Percentiles rank a stretch among this genome's conserved stretches.
Conservation (phyloP, 2,888 invertebrate species). For the Drosophila macrothrix region DNA sequence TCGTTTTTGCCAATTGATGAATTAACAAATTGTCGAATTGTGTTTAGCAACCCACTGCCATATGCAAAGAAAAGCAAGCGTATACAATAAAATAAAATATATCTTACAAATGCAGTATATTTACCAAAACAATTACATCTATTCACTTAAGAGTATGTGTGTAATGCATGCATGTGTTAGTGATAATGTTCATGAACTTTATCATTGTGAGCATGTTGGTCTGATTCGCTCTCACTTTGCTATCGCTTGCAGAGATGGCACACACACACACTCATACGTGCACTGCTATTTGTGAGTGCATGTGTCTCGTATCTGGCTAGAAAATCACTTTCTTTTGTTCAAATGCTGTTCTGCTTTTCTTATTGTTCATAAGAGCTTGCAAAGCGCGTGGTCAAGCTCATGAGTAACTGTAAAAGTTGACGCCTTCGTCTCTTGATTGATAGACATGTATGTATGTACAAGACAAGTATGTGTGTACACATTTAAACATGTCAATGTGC, state of each 20-base stretch:
- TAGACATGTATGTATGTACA: neutral
- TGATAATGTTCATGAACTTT: slow-evolving; percentile 52
- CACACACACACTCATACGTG: neutral
- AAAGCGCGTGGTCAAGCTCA: slow-evolving; percentile 55
- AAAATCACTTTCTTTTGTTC: slow-evolving; percentile 70
- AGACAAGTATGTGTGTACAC: neutral
- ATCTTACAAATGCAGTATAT: slow-evolving; percentile 30
- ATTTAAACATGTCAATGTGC: slow-evolving; percentile 1
- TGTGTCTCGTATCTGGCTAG: slow-evolving; percentile 27
- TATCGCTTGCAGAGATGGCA: slow-evolving; percentile 34
- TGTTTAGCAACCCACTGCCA: slow-evolving; percentile 11
- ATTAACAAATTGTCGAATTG: slow-evolving; percentile 39
- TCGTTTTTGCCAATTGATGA: slow-evolving; percentile 46
- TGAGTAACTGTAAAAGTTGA: slow-evolving; percentile 56
- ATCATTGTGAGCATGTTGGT: slow-evolving; percentile 2
- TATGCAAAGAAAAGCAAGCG: slow-evolving; percentile 13
- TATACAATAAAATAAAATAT: slow-evolving; percentile 39
- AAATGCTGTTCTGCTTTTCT: slow-evolving; percentile 40
- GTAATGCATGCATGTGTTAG: neutral
- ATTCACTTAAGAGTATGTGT: slow-evolving; percentile 28
- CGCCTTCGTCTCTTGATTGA: slow-evolving; percentile 14
- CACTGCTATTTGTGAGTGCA: neutral
- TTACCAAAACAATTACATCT: slow-evolving; percentile 30
- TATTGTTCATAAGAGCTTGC: slow-evolving; percentile 36
- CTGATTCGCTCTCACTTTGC: slow-evolving; percentile 49